phyloP scores from a whole-genome alignment of 2,888 invertebrate genomes.

The Exephanes ischioxanthus region DNA sequence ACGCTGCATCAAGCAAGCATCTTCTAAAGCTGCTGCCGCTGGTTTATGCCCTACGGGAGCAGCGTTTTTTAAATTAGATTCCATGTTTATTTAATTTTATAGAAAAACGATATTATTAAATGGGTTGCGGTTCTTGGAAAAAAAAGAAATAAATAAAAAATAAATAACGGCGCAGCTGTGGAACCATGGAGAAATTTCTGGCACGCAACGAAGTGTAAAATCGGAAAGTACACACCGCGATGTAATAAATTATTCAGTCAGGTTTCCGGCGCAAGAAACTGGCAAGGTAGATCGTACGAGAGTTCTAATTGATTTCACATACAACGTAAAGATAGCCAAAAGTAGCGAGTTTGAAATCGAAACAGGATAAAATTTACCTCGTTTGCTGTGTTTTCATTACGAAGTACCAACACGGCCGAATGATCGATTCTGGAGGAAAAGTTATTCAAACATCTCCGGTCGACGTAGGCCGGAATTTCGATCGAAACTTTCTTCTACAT shows the following conservation, averaged over 20 bases:
- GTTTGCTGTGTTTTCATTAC: too few relatives aligned
- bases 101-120: conserved; percentile 23
- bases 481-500: conserved; percentile 28
- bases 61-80: conserved; percentile 54
- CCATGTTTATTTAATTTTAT: conserved; percentile 44
- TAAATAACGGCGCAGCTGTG: neutral
- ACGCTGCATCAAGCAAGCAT: conserved; percentile 41
- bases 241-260: conserved; percentile 29
- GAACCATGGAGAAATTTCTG: neutral
- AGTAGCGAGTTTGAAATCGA: neutral
- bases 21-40: conserved; percentile 29
- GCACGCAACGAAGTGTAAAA: neutral
- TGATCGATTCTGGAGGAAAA: neutral
- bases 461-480: conserved; percentile 33
- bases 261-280: neutral
- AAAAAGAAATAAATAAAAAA: neutral
- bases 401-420: neutral
- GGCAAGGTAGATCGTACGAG: neutral
- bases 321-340: neutral
- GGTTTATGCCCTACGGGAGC: conserved; percentile 13
- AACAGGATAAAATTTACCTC: neutral
- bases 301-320: neutral
- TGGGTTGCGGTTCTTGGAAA: neutral
- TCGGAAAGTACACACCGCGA: neutral
- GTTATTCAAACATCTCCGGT: neutral